Conservation (phyloP, 2,888 invertebrate species). For the Leucophenga maculata region DNA sequence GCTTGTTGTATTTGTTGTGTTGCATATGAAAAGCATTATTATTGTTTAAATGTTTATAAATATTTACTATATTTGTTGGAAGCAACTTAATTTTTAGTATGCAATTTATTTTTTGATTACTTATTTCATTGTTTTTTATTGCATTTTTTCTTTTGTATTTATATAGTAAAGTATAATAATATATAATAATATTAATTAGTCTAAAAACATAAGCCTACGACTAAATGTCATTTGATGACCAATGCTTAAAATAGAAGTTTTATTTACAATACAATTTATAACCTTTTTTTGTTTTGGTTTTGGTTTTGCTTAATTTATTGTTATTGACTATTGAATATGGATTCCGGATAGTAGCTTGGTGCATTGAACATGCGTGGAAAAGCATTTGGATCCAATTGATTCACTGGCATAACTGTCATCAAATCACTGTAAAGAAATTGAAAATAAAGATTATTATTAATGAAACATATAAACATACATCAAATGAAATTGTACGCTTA, state of each 20-base stretch:
- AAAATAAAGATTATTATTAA: slow-evolving; percentile 12
- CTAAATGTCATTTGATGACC: slow-evolving; percentile 55
- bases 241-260: slow-evolving; percentile 41
- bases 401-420: slow-evolving; percentile 70
- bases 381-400: slow-evolving; percentile 69
- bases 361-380: slow-evolving; percentile 72
- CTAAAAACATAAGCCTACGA: slow-evolving; percentile 45
- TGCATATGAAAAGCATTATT: background rate
- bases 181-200: slow-evolving; percentile 4
- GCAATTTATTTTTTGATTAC: background rate
- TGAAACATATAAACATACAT: too few species aligned
- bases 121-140: slow-evolving; percentile 12
- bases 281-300: background rate
- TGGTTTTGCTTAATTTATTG: slow-evolving; percentile 42
- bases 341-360: slow-evolving; percentile 71
- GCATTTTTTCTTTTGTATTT: slow-evolving; percentile 8
- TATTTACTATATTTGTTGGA: background rate
- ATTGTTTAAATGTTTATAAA: background rate
- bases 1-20: background rate
- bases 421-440: slow-evolving; percentile 62
- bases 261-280: slow-evolving; percentile 33
- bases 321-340: slow-evolving; percentile 71
- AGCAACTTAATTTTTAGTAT: background rate
- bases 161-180: background rate
- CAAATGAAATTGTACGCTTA: slow-evolving; percentile 51